phyloP scores from a whole-genome alignment of 2,888 invertebrate genomes.

The Blera fallax region DNA sequence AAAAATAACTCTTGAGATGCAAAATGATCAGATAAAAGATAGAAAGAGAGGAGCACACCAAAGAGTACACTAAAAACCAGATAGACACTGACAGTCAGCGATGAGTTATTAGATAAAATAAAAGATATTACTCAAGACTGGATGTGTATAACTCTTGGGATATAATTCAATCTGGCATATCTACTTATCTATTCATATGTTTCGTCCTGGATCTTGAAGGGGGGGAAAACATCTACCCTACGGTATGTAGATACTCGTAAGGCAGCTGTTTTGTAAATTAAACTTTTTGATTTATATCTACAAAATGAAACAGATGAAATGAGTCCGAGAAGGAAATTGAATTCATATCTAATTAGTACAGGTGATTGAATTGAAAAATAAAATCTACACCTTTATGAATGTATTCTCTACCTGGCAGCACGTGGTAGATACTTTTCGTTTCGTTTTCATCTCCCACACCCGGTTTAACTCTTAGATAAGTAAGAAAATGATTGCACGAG shows the following conservation, averaged over 20 bases:
- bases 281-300: not conserved
- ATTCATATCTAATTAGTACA: constrained; percentile 10
- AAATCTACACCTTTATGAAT: not conserved
- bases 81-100: constrained; percentile 17
- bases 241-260: not conserved
- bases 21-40: constrained; percentile 8
- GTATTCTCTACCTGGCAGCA: not conserved
- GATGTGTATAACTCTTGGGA: constrained; percentile 20
- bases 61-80: not conserved
- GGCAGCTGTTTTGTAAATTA: not conserved
- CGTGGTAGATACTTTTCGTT: not conserved
- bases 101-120: constrained; percentile 50
- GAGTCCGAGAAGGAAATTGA: not conserved
- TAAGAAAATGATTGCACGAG: constrained; percentile 10
- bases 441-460: not conserved
- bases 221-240: not conserved
- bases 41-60: not conserved
- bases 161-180: constrained; percentile 24
- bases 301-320: not conserved
- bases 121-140: constrained; percentile 20
- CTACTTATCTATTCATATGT: not conserved
- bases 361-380: constrained; percentile 26
- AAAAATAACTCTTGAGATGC: constrained; percentile 30
- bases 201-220: not conserved
- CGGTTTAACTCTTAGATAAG: not conserved